Conservation (phyloP, 2,797 vertebrate species). For the Arremon aurantiirostris region DNA sequence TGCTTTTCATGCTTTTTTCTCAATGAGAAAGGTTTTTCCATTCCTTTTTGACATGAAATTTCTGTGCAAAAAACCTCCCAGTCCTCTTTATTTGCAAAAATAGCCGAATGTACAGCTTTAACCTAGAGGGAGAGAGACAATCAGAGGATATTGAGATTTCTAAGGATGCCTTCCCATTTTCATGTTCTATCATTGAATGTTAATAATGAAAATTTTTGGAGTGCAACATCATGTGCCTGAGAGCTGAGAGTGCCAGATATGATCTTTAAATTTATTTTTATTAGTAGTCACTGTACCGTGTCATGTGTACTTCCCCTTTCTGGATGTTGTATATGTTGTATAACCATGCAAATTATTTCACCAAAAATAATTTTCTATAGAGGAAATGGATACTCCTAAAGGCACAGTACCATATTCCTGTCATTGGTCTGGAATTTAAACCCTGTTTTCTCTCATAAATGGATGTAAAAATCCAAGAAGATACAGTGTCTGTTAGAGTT, state of each 20-base stretch:
- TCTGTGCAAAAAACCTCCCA: fast-evolving
- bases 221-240: neutral
- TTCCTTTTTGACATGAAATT: neutral
- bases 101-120: neutral
- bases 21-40: neutral
- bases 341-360: neutral
- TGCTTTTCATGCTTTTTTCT: neutral
- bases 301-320: neutral
- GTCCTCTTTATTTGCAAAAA: neutral
- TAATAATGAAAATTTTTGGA: neutral
- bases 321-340: neutral
- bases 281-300: neutral
- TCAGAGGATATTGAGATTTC: neutral
- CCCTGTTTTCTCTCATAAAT: neutral
- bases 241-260: neutral
- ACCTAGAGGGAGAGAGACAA: neutral
- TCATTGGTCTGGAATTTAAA: neutral
- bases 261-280: neutral
- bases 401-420: neutral
- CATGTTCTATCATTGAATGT: neutral
- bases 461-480: neutral
- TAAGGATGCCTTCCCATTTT: neutral
- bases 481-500: neutral
- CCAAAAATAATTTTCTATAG: neutral
- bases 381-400: neutral